These are phyloP conservation scores for Vanessa cardui DNA, from an alignment of 2,888 invertebrate species.

Conservation along the genomic window DNA sequence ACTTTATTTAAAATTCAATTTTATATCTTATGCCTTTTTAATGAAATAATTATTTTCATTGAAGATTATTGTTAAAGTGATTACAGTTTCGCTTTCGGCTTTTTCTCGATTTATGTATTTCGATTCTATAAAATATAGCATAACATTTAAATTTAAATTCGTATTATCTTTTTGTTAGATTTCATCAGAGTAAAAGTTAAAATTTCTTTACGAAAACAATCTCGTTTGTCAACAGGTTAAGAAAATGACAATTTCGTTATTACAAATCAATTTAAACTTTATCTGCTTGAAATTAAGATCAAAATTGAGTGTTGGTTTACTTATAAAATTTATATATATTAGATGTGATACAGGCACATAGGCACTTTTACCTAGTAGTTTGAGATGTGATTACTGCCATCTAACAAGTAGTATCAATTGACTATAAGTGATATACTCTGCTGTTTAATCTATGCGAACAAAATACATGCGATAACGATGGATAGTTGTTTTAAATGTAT, in stretches of 20 bases:
- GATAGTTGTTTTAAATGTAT: slow-evolving; percentile 11
- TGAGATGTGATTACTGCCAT: background rate
- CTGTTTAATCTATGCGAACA: background rate
- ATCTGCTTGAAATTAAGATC: background rate
- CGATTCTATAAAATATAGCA: background rate
- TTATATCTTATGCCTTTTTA: background rate
- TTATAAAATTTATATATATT: background rate
- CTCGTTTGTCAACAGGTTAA: background rate
- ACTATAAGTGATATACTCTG: background rate
- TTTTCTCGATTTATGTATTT: too few relatives aligned
- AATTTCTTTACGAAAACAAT: background rate
- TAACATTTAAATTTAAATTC: background rate
- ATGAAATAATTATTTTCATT: too few relatives aligned
- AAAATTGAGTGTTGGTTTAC: background rate
- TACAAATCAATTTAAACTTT: background rate
- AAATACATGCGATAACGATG: background rate
- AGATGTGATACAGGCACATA: background rate
- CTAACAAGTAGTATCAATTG: too few relatives aligned
- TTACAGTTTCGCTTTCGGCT: too few relatives aligned
- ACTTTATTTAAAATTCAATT: background rate
- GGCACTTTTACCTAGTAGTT: background rate
- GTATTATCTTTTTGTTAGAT: too few relatives aligned
- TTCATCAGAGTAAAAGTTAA: background rate
- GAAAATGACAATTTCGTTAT: background rate
- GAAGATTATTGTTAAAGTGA: too few relatives aligned